Base-by-base conservation (phyloP, 1,140 invertebrate species). In the Chymomyza costata region DNA sequence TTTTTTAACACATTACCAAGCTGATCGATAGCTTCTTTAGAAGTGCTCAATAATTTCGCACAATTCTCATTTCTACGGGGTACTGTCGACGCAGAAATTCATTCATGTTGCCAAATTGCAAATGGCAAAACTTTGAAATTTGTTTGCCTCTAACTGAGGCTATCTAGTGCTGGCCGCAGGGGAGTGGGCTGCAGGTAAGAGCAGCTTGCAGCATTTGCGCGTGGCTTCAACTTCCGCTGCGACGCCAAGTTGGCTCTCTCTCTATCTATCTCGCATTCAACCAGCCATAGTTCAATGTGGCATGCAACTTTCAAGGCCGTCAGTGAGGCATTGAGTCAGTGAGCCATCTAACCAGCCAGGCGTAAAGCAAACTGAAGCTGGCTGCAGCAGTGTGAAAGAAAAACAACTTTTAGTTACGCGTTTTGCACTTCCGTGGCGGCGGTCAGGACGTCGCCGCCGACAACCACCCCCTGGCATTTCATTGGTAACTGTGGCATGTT, bases 381-480 rank as follows among this genome's bases (percentile, higher is more conserved):
- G 25, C 6, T 11, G 30, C 50, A 80, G 63, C 71, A 78, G 47
- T 66, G 63, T 66, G 63, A 39, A 64, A 67, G 73, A 65, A 80
- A 78, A 76, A 78, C 71, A 76, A 78, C 58, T 80, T 78, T 80
- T 62, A 67, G 71, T 60, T 71, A 67, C 66, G 52, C 66, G 55
- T 39, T 64, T 25, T 71, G 73, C 71, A 78, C 66, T 78, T 78
- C 73, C 71, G 67, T 71, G 71, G 73, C 71, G 71, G 73, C 71
- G 21, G 8, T 8, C 21, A 25, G 8, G 56, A 10, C 60, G 58
- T 46, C 28, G 15, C 48, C 38, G n/a, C n/a, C n/a, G n/a, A n/a
- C n/a, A n/a, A n/a, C n/a, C n/a, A n/a, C n/a, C n/a, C n/a, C n/a
- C n/a, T n/a, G n/a, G n/a, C n/a, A n/a, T n/a, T n/a, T n/a, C n/a